Evolutionary conservation across 2,797 vertebrate genomes (phyloP), one percentile per base, ranked within the genome.

Genomic region (Coregonus ussuriensis): DNA sequence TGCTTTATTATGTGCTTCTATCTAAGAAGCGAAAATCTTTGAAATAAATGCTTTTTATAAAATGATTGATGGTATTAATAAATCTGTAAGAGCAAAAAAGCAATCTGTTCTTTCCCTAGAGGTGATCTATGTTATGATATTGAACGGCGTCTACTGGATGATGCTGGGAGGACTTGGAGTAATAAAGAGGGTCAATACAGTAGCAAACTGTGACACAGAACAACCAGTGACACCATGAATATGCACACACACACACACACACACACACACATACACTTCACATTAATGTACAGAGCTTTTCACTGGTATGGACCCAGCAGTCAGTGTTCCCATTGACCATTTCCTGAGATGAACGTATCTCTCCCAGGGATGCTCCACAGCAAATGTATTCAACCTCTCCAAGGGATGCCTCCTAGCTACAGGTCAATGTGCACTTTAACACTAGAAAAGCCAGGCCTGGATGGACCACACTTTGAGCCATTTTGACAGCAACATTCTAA

Each of bases 1-100:
- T 97, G 97, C 97, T 99, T 98, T 99, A 98, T 95, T 97, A 98
- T 97, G 97, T 96, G 98, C 97, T 99, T 99, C 97, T 95, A 95
- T 98, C 96, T 96, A 95, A 87, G 97, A 97, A 98, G 97, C 97
- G 72, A 95, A 95, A 92, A 92, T 93, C 95, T 98, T 99, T 99
- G 93, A 99, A 99, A 99, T 99, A 99, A 99, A 97, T 94, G 92
- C 94, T 94, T 95, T 95, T 94, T 94, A 94, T 94, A 94, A 95
- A 95, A 94, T 84, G 16, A 91, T 67, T 2, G 33, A 83, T 16
- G 54, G 33, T 47, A n/a, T 63, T 82, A 69, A 84, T 77, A 71
- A 63, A 77, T 82, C 71, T 82, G 72, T 77, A 66, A 71, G 51
- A 79, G 33, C 47, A 63, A 35, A 74, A 74, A n/a, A 74, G 33